These are phyloP conservation scores for Rhorus exstirpatorius DNA, from an alignment of 2,888 invertebrate species.

Conservation along the genomic window DNA sequence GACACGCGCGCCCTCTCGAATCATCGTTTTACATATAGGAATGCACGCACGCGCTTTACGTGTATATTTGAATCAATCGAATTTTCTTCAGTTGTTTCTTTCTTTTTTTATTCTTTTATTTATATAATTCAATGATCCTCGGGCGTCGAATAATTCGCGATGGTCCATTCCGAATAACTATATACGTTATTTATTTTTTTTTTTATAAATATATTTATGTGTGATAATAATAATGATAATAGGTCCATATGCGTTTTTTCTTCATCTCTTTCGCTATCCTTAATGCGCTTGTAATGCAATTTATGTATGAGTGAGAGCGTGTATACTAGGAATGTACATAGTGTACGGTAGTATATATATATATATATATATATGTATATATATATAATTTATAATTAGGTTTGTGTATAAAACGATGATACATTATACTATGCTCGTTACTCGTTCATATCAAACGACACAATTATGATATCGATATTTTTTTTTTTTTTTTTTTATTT, in stretches of 20 bases:
- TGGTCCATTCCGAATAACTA: conserved; percentile 82
- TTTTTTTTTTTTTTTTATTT: conserved; percentile 68
- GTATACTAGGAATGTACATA: conserved; percentile 85
- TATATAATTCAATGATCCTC: conserved; percentile 74
- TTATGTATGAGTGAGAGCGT: conserved; percentile 82
- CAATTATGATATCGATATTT: conserved; percentile 85
- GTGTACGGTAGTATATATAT: conserved; percentile 79
- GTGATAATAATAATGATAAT: conserved; percentile 56
- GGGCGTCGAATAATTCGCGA: conserved; percentile 77
- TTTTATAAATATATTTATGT: conserved; percentile 80
- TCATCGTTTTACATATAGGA: too few species aligned
- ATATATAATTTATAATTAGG: conserved; percentile 57
- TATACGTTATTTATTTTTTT: too few species aligned
- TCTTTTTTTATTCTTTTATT: conserved; percentile 13
- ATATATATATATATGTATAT: conserved; percentile 38
- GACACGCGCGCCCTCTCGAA: too few species aligned
- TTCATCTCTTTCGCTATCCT: conserved; percentile 29
- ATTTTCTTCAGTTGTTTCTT: background rate
- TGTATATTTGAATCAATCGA: too few species aligned
- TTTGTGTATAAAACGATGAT: conserved; percentile 86
- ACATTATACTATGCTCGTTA: conserved; percentile 83
- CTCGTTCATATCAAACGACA: conserved; percentile 85
- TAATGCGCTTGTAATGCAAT: conserved; percentile 82
- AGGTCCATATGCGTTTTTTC: conserved; percentile 57
- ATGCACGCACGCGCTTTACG: too few species aligned